Conservation (phyloP, 2,797 vertebrate genomes). For the Chaunax sp. region DNA sequence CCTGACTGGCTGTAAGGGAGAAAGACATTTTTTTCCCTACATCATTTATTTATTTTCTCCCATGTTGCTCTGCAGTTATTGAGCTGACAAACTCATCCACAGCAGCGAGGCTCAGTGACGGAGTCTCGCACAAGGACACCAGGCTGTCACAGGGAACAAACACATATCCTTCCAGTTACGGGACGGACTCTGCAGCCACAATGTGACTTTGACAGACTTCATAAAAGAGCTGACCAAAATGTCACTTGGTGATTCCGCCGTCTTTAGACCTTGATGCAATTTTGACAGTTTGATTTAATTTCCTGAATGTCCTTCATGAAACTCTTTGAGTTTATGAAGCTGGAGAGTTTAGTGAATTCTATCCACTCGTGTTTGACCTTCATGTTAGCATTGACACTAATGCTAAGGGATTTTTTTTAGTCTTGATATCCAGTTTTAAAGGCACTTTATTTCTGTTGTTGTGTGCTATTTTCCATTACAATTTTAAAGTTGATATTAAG, state of each 20-base stretch:
- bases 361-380: background rate
- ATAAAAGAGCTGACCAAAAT: slow-evolving; percentile 39
- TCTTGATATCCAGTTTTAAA: background rate
- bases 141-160: slow-evolving; percentile 39
- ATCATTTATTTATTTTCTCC: slow-evolving; percentile 62
- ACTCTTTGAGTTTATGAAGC: slow-evolving; percentile 27
- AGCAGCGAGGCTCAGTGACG: slow-evolving; percentile 7
- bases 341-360: slow-evolving; percentile 10
- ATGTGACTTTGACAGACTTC: slow-evolving; percentile 24
- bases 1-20: slow-evolving; percentile 47
- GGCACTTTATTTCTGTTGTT: background rate
- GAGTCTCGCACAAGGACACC: slow-evolving; percentile 38
- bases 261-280: slow-evolving; percentile 29
- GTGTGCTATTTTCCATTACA: background rate
- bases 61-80: slow-evolving; percentile 44
- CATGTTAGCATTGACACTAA: background rate
- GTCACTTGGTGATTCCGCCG: slow-evolving; percentile 27
- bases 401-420: background rate
- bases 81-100: slow-evolving; percentile 47
- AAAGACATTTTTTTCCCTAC: slow-evolving; percentile 54
- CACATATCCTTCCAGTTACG: slow-evolving; percentile 33
- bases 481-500: background rate
- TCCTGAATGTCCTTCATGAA: slow-evolving; percentile 22
- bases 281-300: slow-evolving; percentile 48
- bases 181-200: slow-evolving; percentile 31